Base-by-base conservation (phyloP, 2,113 vertebrate genomes). In the Polypterus bichir region DNA sequence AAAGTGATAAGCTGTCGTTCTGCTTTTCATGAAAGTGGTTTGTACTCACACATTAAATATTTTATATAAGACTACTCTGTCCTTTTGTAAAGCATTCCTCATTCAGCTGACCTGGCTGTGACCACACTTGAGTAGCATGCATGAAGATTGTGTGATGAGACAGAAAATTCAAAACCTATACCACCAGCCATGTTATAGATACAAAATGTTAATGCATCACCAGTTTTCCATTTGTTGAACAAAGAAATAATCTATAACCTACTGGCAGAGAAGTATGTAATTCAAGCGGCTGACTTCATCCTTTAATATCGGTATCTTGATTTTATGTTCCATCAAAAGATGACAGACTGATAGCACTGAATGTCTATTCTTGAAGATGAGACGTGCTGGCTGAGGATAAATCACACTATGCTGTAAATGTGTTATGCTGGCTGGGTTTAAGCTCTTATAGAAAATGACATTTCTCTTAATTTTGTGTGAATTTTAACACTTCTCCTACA, bases 51-150 rank as follows among this genome's bases (percentile, higher is more conserved):
- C 27, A 27, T 27, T 27, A 27, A 27, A 27, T 27, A 27, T 27
- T 27, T 27, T 27, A 27, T 27, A 27, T 27, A 27, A 27, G 27
- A 27, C 27, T 27, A 27, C 27, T 27, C 27, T 27, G 81, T 81
- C 80, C 79, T 78, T 80, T 68, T 72, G 68, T 64, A 68, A 75
- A 73, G 76, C 72, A 71, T 27, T 27, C 27, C 27, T 27, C 27
- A 27, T 27, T 27, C 49, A 45, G 9, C 48, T 61, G 6, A 61
- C 49, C 27, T 49, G 5, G 3, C 47, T 27, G 8, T 60, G 47
- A 27, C 49, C 48, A 8, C n/a, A 49, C 48, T 53, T 51, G 27
- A 52, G 47, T 52, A 9, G 9, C 27, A 48, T 45, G 49, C 11
- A 58, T 58, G 56, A 45, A 61, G 53, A 61, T 52, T 49, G 44